Conservation (phyloP, 2,113 vertebrate species). For the Mobula hypostoma region DNA sequence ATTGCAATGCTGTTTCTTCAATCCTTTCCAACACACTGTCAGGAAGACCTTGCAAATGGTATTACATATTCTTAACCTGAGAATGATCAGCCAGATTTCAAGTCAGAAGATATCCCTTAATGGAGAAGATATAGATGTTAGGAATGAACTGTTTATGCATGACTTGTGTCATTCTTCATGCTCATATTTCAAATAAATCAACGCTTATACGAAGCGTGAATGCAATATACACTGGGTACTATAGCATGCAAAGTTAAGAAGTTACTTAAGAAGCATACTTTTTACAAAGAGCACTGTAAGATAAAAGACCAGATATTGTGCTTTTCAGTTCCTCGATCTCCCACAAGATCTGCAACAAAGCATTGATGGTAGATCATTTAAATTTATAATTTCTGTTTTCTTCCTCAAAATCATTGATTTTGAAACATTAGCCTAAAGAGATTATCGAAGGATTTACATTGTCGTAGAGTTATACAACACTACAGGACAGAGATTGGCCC, state of each 20-base stretch:
- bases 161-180: background rate
- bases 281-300: background rate
- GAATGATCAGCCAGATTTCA: background rate
- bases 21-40: background rate
- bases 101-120: background rate
- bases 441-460: too few relatives aligned
- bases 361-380: background rate
- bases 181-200: background rate
- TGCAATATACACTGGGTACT: background rate
- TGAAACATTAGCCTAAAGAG: too few relatives aligned
- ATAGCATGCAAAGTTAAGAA: background rate
- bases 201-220: background rate
- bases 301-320: too few relatives aligned
- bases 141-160: background rate
- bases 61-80: too few relatives aligned
- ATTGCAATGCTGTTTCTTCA: background rate
- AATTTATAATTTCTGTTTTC: too few relatives aligned
- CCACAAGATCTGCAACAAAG: background rate
- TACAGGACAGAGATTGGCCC: too few relatives aligned
- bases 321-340: too few relatives aligned
- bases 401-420: too few relatives aligned
- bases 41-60: background rate
- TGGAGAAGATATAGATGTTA: background rate
- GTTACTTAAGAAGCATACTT: background rate
- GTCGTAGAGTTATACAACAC: too few relatives aligned